These are phyloP conservation scores for Cryptotis parvus DNA, from an alignment of 2,113 vertebrate species.

Conservation along the genomic window DNA sequence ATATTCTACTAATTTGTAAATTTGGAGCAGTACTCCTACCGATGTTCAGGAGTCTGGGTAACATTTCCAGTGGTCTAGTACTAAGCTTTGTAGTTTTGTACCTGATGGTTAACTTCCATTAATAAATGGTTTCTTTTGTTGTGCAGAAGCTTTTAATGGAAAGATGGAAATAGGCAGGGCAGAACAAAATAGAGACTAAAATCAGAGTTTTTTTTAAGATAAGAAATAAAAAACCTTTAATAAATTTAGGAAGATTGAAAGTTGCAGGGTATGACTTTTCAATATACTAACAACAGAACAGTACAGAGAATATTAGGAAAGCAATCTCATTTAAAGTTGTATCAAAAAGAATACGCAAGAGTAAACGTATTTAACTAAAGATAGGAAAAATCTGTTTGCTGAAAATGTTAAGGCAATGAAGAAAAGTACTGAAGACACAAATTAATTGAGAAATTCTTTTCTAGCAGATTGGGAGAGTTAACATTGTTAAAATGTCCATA, in stretches of 20 bases:
- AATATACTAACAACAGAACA: not conserved
- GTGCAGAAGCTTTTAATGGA: not conserved
- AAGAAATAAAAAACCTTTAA: not conserved
- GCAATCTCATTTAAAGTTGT: not conserved
- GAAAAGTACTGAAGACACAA: not conserved
- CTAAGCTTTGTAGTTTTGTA: too few relatives aligned
- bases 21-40: too few relatives aligned
- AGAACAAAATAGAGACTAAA: not conserved
- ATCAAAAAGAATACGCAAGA: not conserved
- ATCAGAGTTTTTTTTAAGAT: conserved; percentile 13
- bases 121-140: not conserved
- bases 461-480: not conserved
- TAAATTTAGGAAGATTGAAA: not conserved
- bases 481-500: not conserved
- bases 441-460: not conserved
- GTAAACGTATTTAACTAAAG: conserved; percentile 10
- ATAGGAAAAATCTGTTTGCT: not conserved
- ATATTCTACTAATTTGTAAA: not conserved
- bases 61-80: too few relatives aligned
- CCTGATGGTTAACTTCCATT: not conserved
- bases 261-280: not conserved
- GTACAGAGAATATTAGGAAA: not conserved
- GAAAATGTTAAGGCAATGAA: not conserved
- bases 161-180: not conserved
- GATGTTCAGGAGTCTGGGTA: too few relatives aligned